Evolutionary conservation across 2,888 invertebrate genomes (phyloP).

Genomic region (Pristionchus fissidentatus): DNA sequence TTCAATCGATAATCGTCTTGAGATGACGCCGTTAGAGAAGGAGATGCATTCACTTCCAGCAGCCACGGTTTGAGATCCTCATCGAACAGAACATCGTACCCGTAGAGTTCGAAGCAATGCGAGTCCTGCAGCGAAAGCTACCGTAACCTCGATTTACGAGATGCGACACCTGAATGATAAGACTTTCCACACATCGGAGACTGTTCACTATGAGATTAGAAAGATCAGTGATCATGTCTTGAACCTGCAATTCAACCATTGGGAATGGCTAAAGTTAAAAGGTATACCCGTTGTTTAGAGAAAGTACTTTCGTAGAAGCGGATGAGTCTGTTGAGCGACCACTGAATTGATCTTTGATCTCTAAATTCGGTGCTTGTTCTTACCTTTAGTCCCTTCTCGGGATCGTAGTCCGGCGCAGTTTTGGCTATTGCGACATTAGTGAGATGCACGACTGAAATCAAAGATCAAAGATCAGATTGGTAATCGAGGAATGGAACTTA

Average conservation of each 20-base stretch:
- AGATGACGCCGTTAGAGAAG: constrained; percentile 80
- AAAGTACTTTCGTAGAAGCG: constrained; percentile 80
- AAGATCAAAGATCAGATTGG: not conserved
- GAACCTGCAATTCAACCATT: constrained; percentile 57
- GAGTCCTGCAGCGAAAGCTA: constrained; percentile 76
- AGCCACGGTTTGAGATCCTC: constrained; percentile 79
- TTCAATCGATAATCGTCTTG: constrained; percentile 81
- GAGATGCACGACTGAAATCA: constrained; percentile 68
- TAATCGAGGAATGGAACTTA: constrained; percentile 59
- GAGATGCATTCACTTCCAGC: constrained; percentile 79
- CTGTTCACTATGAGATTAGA: constrained; percentile 67
- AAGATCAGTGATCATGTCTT: constrained; percentile 61
- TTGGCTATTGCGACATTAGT: constrained; percentile 88
- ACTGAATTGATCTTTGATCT: constrained; percentile 65
- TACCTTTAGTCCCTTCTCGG: constrained; percentile 79
- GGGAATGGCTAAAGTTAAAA: not conserved
- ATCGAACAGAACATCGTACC: constrained; percentile 81
- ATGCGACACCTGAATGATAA: constrained; percentile 67
- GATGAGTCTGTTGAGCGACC: constrained; percentile 79
- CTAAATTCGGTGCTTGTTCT: not conserved
- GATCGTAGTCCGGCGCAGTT: constrained; percentile 79
- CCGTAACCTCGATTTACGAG: not conserved
- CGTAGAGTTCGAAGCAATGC: constrained; percentile 82
- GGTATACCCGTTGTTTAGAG: constrained; percentile 78
- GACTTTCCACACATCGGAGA: constrained; percentile 64